Evolutionary conservation across 2,888 invertebrate genomes (phyloP), one percentile per base, ranked within the genome.

Genomic region (Agonopterix arenella): DNA sequence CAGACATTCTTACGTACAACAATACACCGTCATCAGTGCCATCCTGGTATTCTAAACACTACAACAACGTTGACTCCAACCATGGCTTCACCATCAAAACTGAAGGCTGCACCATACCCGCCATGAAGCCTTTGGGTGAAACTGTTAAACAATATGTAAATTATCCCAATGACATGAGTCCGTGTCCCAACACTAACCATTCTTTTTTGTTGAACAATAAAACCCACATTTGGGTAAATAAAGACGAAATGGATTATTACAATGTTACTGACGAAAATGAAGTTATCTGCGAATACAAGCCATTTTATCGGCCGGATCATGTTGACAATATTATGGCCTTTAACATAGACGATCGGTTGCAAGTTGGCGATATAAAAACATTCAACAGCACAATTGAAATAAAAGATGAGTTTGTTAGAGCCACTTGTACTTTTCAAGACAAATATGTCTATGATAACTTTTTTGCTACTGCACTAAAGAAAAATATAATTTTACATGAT

Each of bases 31-130:
- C 28, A 5, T 28, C 28, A 28, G 28, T 28, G 28, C 41, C 47
- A 47, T 16, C 42, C 40, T 44, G 44, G 41, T 38, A 8, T 47
- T 45, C 37, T 28, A 48, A 28, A 42, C 44, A 47, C 36, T 47
- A 42, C 11, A 13, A 44, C 16, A 16, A 9, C 10, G 4, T n/a
- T 40, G n/a, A 40, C n/a, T n/a, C 40, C n/a, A n/a, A 40, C 9
- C 40, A 28, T 28, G 28, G 40, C 9, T 43, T 43, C 57, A 70
- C 90, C 9, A 88, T 93, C 44, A 78, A 84, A 58, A 92, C 91
- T 1, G 70, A 82, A 54, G 93, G 93, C 9, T 93, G 93, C 63
- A 84, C 83, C 18, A 93, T 93, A 60, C 92, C 93, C 1, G 84
- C 84, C 4, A 78, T 93, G 68, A 82, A 90, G 51, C 89, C 92